A percentile compares a stretch with the other conserved stretches of the same genome.
These are phyloP conservation scores for Paedocypris sp. DNA, from an alignment of 2,113 vertebrate genomes.

Conservation along the genomic window DNA sequence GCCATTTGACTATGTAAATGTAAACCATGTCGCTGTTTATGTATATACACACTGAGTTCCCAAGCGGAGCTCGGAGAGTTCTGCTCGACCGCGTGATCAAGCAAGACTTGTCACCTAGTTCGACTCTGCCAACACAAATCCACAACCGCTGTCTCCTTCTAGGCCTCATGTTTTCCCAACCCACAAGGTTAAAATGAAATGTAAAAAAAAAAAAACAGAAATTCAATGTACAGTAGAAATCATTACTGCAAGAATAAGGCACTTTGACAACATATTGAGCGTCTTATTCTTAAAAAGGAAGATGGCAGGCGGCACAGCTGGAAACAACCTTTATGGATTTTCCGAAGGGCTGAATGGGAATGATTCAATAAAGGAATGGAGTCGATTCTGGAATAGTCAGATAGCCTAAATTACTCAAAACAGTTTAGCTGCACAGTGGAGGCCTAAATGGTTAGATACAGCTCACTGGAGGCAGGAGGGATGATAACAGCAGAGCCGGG, in stretches of 20 bases:
- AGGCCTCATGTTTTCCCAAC: slow-evolving; percentile 10
- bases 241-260: background rate
- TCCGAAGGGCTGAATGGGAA: too few relatives aligned
- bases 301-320: background rate
- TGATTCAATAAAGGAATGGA: background rate
- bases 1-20: slow-evolving; percentile 5
- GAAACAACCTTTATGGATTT: background rate
- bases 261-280: background rate
- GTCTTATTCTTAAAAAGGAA: background rate
- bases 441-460: too few relatives aligned
- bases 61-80: slow-evolving; percentile 2
- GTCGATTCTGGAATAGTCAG: background rate
- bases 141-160: background rate
- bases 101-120: background rate
- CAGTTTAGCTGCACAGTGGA: too few relatives aligned
- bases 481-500: too few relatives aligned
- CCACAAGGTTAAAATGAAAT: background rate
- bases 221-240: background rate
- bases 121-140: background rate
- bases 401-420: background rate
- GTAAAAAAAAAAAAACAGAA: background rate
- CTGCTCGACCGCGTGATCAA: background rate
- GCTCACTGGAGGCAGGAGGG: too few relatives aligned
- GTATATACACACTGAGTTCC: background rate
- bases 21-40: background rate